Base-by-base conservation (phyloP, 2,888 invertebrate genomes). In the Ichneumoninae sp. region DNA sequence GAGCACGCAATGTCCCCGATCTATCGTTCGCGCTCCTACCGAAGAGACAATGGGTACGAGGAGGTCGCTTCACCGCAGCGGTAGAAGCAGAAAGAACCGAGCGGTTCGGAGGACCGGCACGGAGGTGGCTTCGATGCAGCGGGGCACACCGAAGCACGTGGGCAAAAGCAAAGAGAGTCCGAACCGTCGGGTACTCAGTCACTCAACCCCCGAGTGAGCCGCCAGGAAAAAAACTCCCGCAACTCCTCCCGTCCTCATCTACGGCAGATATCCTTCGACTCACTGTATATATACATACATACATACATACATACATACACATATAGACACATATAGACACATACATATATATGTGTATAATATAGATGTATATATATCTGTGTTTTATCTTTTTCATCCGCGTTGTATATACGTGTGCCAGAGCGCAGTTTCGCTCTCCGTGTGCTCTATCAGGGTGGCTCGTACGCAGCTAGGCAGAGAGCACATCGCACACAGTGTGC, bases 231-330 rank as follows among this genome's bases (percentile, higher is more conserved):
- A 63, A 30, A 30, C 81, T 83, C 88, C 85, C 88, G 75, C 84
- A 76, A 84, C 86, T 85, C 33, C 19, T 19, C 89, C 87, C 87
- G 85, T 87, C 86, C 88, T 87, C 88, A 86, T 89, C 91, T 89
- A 90, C 89, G 90, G 91, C 90, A 90, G 92, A 91, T 91, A 92
- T 89, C 92, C 91, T 90, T 90, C 90, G 91, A 89, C 90, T 91
- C 89, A 73, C 70, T 52, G 54, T 76, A 36, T 75, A 30, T 75
- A 13, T 16, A 69, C 6, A 69, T 22, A 36, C 71, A 30, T 66
- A 66, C 47, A 69, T 13, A 68, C 8, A 22, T 40, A 63, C 33
- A n/a, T 74, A 22, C 4, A 69, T 16, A 68, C 16, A 68, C 8
- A 22, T 75, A 33, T 66, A 40, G 6, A 69, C 6, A 69, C 16